Percentiles rank a stretch among this genome's conserved stretches.
These are phyloP conservation scores for Butorides virescens DNA, from an alignment of 2,113 vertebrate species.

Conservation along the genomic window DNA sequence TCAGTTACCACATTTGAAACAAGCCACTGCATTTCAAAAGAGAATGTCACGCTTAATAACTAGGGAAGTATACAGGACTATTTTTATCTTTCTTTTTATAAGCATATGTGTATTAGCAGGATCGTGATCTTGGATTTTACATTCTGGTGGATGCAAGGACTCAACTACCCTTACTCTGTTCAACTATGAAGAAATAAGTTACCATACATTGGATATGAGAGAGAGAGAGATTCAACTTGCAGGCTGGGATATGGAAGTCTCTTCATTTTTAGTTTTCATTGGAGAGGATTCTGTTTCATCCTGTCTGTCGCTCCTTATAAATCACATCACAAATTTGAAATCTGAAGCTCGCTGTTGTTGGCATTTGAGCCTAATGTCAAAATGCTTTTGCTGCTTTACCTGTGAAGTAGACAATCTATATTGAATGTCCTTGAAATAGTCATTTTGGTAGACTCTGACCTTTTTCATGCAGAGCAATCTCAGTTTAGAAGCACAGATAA, in stretches of 20 bases:
- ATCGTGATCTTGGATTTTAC: not conserved
- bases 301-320: not conserved
- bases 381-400: conserved; percentile 38
- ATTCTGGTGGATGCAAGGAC: not conserved
- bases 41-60: not conserved
- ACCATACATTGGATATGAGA: not conserved
- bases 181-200: not conserved
- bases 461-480: not conserved
- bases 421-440: conserved; percentile 37
- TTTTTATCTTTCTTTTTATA: not conserved
- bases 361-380: conserved; percentile 45
- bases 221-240: not conserved
- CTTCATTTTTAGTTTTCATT: not conserved
- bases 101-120: not conserved
- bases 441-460: not conserved
- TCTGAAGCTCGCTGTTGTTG: conserved; percentile 34
- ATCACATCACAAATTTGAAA: conserved; percentile 32
- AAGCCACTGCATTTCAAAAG: not conserved
- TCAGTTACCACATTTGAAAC: not conserved
- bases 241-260: not conserved
- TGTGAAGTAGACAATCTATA: conserved; percentile 17
- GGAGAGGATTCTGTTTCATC: conserved; percentile 8
- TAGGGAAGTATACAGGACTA: not conserved
- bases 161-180: not conserved
- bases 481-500: not conserved